phyloP scores from a whole-genome alignment of 2,888 invertebrate genomes.

The Nemapogon koenigi region DNA sequence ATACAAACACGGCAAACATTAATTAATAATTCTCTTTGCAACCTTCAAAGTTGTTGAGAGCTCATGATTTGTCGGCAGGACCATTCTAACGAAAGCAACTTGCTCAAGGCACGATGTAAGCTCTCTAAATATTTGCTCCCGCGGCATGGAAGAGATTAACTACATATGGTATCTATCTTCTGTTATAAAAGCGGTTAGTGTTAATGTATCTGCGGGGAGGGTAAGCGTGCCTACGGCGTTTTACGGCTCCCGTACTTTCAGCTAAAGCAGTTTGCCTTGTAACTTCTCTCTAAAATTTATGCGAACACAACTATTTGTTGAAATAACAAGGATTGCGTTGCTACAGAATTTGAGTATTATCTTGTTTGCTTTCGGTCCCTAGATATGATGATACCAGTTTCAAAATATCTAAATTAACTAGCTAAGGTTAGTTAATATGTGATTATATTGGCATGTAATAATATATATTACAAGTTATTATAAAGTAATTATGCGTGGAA shows the following conservation, averaged over 20 bases:
- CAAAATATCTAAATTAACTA: too few relatives aligned
- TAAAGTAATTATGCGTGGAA: too few relatives aligned
- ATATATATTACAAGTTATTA: too few relatives aligned
- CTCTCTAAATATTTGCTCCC: slow-evolving; percentile 19
- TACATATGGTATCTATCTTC: slow-evolving; percentile 10
- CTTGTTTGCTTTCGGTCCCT: slow-evolving; percentile 8
- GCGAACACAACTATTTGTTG: slow-evolving; percentile 10
- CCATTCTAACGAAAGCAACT: slow-evolving; percentile 18
- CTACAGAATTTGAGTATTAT: slow-evolving; percentile 6
- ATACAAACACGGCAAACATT: slow-evolving; percentile 10
- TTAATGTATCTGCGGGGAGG: slow-evolving; percentile 10
- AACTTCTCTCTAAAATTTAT: slow-evolving; percentile 10
- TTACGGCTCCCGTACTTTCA: slow-evolving; percentile 6
- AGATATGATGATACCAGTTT: too few relatives aligned
- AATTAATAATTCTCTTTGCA: slow-evolving; percentile 24
- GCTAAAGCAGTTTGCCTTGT: slow-evolving; percentile 6
- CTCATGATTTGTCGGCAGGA: slow-evolving; percentile 7
- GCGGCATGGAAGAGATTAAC: slow-evolving; percentile 7
- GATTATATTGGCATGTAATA: too few relatives aligned
- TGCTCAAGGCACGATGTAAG: slow-evolving; percentile 21
- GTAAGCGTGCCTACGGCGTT: slow-evolving; percentile 8
- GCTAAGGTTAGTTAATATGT: too few relatives aligned
- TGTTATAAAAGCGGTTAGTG: slow-evolving; percentile 11
- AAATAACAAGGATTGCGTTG: slow-evolving; percentile 8
- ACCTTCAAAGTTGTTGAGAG: slow-evolving; percentile 18